Conservation (phyloP, 1,140 invertebrate genomes). For the Brachionus rubens region DNA sequence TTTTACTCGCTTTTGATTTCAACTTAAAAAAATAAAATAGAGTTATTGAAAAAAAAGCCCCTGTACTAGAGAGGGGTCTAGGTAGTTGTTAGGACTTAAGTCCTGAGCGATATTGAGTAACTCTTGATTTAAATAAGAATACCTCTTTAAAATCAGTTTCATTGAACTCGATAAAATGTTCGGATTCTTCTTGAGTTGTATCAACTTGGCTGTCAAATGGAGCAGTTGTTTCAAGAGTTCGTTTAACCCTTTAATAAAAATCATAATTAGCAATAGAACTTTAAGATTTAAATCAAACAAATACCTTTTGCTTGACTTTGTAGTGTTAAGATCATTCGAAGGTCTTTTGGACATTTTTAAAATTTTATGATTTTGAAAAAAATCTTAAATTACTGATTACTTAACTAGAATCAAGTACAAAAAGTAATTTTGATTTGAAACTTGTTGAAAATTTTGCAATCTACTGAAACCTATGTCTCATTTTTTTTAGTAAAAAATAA, state of each 20-base stretch:
- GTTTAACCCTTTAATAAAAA: constrained; percentile 22
- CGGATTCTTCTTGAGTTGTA: not conserved
- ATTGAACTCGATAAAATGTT: constrained; percentile 10
- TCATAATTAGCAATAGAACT: too few relatives aligned
- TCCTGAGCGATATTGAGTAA: too few relatives aligned
- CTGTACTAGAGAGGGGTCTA: too few relatives aligned
- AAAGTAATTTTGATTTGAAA: too few relatives aligned
- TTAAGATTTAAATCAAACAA: too few relatives aligned
- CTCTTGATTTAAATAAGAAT: not conserved
- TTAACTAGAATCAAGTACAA: too few relatives aligned
- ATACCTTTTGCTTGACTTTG: constrained; percentile 2
- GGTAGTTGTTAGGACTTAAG: too few relatives aligned
- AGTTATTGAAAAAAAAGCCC: not conserved
- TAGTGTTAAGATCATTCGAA: not conserved
- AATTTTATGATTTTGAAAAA: too few relatives aligned
- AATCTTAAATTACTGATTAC: too few relatives aligned
- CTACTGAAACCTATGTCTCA: too few relatives aligned
- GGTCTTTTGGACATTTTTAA: constrained; percentile 33
- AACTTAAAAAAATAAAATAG: constrained; percentile 1
- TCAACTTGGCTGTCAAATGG: not conserved
- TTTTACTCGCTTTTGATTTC: not conserved
- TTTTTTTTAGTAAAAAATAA: too few relatives aligned
- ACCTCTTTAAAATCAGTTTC: not conserved
- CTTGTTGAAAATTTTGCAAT: too few relatives aligned
- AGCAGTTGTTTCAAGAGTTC: not conserved